phyloP scores from a whole-genome alignment of 2,888 invertebrate genomes.

The Rotaria magnacalcarata region DNA sequence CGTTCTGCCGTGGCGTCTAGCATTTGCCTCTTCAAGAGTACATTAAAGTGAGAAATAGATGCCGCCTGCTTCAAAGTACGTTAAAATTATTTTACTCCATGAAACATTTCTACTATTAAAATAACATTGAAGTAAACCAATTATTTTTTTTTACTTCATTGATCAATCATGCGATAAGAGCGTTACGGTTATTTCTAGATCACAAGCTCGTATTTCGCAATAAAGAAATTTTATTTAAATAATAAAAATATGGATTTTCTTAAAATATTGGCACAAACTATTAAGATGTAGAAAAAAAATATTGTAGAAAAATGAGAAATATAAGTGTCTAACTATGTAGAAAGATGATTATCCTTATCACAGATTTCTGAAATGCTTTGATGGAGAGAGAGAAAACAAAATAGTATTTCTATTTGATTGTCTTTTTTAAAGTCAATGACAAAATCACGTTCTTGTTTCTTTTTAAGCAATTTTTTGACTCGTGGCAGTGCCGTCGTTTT shows the following conservation, averaged over 20 bases:
- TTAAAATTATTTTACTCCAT: too few relatives aligned
- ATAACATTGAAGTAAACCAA: too few relatives aligned
- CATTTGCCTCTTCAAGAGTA: not conserved
- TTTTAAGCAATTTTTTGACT: not conserved
- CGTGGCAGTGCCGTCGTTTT: too few relatives aligned
- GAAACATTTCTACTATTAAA: too few relatives aligned
- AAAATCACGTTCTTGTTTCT: not conserved
- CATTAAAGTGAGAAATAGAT: not conserved
- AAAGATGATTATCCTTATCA: not conserved
- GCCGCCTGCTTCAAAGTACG: not conserved
- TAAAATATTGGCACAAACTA: not conserved
- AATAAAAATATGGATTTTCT: not conserved
- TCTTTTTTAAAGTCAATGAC: not conserved
- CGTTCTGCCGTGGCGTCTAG: not conserved
- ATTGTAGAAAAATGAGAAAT: not conserved
- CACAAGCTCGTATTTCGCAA: too few relatives aligned
- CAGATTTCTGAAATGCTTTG: not conserved
- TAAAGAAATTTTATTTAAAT: too few relatives aligned
- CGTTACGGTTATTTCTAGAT: too few relatives aligned
- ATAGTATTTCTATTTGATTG: not conserved
- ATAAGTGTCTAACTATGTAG: not conserved
- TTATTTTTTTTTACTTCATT: too few relatives aligned
- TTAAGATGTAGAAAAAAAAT: not conserved
- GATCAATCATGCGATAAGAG: too few relatives aligned
- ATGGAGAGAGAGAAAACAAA: not conserved